Conservation (phyloP, 2,113 vertebrate species). For the Zosterops lateralis region DNA sequence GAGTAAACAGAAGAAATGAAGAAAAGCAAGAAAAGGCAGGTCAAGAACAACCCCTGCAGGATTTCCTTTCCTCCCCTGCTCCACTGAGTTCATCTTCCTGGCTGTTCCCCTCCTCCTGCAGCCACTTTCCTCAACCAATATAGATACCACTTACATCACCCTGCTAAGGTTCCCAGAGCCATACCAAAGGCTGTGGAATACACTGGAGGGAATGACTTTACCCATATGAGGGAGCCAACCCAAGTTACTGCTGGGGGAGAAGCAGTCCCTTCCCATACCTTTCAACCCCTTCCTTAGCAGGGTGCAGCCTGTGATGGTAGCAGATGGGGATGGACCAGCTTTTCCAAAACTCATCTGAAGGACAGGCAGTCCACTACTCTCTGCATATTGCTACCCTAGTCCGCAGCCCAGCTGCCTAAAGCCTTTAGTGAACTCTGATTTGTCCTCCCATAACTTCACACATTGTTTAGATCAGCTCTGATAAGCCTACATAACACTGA, state of each 20-base stretch:
- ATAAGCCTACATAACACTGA: background rate
- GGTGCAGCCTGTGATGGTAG: background rate
- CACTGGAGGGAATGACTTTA: background rate
- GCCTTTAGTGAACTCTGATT: background rate
- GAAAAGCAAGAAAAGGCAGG: background rate
- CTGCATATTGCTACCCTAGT: background rate
- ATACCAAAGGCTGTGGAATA: background rate
- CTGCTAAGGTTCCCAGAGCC: background rate
- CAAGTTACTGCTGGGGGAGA: background rate
- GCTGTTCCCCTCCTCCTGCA: background rate
- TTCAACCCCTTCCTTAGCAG: background rate
- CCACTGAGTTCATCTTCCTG: background rate
- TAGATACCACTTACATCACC: background rate
- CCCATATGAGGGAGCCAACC: background rate
- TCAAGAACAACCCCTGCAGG: fast-evolving
- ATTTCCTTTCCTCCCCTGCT: background rate
- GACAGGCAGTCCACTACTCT: background rate
- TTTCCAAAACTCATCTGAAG: background rate
- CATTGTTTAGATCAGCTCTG: background rate
- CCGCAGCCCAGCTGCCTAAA: background rate
- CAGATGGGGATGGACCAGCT: background rate
- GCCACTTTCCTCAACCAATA: background rate
- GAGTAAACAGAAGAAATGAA: background rate
- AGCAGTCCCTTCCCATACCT: background rate
- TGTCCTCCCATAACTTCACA: background rate